Evolutionary conservation across 2,113 vertebrate species (phyloP), one percentile per base, ranked within the genome.

Genomic region (Panthera uncia): DNA sequence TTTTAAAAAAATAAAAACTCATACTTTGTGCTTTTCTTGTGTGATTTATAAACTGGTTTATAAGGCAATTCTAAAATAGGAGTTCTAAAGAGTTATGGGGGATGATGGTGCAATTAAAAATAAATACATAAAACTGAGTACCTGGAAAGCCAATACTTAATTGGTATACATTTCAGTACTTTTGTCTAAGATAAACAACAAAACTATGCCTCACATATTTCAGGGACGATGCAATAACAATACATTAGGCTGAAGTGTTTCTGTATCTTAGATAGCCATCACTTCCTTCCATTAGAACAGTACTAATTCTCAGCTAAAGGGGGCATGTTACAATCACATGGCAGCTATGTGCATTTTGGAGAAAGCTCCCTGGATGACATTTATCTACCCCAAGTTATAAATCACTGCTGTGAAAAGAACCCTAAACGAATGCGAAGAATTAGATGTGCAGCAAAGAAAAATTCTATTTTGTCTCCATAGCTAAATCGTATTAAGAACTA

Each of bases 101-200:
- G 27, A 81, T 33, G 10, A 66, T n/a, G 33, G 19, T n/a, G 36
- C 31, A 38, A 55, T 36, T 89, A 33, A 81, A 95, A 87, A 71
- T 80, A 48, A 74, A n/a, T 25, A 33, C 13, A 65, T 7, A 33
- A 65, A 79, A 82, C 83, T 73, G 31, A 93, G 45, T 12, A 61
- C 4, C 15, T 9, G 23, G 31, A 55, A 91, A 82, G 48, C 29
- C 38, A 93, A 69, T 4, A 21, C 13, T 69, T 41, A 69, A 69
- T 2, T 52, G 33, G 29, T 55, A 80, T 38, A 63, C 3, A 55
- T 57, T 81, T 91, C 52, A 48, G 50, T 57, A 45, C 15, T 1
- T 57, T 31, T 83, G 45, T 31, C 61, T 79, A 66, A 97, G 91
- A 92, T 45, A 90, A 92, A 50, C 33, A 90, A 73, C 82, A 95